Base-by-base conservation (phyloP, 2,888 invertebrate species). In the Drosophila lutescens region DNA sequence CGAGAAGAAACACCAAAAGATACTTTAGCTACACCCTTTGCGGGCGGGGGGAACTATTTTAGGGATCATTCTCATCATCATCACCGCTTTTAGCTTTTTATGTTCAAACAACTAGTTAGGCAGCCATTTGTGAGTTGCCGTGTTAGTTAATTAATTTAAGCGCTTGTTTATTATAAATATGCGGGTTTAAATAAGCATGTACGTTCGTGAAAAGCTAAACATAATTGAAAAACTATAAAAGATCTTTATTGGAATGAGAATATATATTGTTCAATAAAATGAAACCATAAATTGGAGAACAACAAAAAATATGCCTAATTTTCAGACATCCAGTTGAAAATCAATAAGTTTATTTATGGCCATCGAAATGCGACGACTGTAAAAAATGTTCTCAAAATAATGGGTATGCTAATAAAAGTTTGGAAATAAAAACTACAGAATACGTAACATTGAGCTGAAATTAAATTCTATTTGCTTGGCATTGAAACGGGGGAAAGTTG, bases 11-110 rank as follows among this genome's bases (percentile, higher is more conserved):
- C 54, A 53, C 65, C 54, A 54, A 55, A 63, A 66, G 66, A 66
- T 66, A 66, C 66, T 66, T 66, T 54, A 61, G 62, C 20, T 63
- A 41, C 41, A 26, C 61, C 62, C 61, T 61, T 49, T 36, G 49
- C 41, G 47, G 36, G 12, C 1, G 32, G 26, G n/a, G 17, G n/a
- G 7, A 17, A 30, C 59, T 53, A 53, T 51, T 53, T 51, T 12
- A n/a, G 41, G 20, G n/a, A 41, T 41, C 34, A 61, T 36, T 26
- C 40, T 13, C 59, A 62, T 62, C 41, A 49, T 5, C 60, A 49
- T 61, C 60, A 43, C 26, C 9, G 9, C 34, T 12, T 34, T 20
- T 8, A 54, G 20, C 41, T 15, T 34, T 59, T 17, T 23, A 15
- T 15, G 34, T 26, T 7, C 32, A n/a, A 32, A 15, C 12, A 32